A percentile compares a stretch with the other conserved stretches of the same genome.
Evolutionary conservation across 2,888 invertebrate species (phyloP).

Genomic region (Gastracanthus pulcherrimus): DNA sequence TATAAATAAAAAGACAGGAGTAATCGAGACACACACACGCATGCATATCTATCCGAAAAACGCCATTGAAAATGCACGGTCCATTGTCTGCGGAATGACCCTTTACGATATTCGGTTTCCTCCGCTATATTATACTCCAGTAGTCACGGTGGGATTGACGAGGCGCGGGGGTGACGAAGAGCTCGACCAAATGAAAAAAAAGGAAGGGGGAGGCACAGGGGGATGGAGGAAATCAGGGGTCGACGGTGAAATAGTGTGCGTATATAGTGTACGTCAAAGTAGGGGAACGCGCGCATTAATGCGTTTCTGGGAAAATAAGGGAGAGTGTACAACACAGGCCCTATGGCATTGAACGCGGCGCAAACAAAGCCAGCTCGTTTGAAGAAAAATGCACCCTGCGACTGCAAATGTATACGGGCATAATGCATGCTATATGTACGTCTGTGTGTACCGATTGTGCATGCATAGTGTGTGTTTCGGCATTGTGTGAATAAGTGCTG

Average conservation of each 20-base stretch:
- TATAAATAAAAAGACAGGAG: conserved; percentile 2
- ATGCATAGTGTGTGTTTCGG: neutral
- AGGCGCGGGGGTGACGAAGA: neutral
- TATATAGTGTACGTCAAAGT: no score
- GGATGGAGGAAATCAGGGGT: neutral
- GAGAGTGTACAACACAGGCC: neutral
- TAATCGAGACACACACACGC: neutral
- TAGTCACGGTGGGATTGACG: neutral
- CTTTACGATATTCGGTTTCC: conserved; percentile 27
- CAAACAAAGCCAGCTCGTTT: conserved; percentile 33
- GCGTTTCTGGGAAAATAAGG: conserved; percentile 38
- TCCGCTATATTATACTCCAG: neutral
- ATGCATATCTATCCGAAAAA: neutral
- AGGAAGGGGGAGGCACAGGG: neutral
- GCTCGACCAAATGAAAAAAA: conserved; percentile 2
- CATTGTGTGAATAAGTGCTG: no score
- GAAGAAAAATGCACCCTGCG: conserved; percentile 20
- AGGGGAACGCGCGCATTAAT: conserved; percentile 36
- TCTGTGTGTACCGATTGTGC: no score
- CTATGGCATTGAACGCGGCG: neutral
- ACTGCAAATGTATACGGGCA: neutral
- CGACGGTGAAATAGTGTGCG: neutral
- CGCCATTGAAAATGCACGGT: conserved; percentile 30
- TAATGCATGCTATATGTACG: neutral
- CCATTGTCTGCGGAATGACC: conserved; percentile 33